Percentiles rank a stretch among this genome's conserved stretches.
Conservation (phyloP, 2,113 vertebrate species). For the Podarcis raffonei region DNA sequence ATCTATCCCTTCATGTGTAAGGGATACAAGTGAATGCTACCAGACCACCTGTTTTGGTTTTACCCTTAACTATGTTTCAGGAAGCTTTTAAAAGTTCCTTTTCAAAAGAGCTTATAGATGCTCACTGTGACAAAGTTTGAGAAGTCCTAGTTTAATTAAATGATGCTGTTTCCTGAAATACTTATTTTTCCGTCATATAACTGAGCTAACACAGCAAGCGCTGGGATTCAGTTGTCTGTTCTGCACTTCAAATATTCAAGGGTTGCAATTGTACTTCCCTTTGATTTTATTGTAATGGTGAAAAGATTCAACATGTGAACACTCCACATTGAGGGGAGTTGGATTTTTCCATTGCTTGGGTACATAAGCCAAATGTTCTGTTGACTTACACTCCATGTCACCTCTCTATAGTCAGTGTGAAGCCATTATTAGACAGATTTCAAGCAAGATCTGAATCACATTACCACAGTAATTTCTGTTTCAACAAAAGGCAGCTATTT, state of each 20-base stretch:
- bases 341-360: neutral
- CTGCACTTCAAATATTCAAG: constrained; percentile 27
- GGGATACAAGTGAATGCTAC: neutral
- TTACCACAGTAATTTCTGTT: constrained; percentile 19
- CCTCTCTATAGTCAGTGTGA: constrained; percentile 24
- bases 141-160: constrained; percentile 13
- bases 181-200: neutral
- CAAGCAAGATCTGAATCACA: constrained; percentile 12
- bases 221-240: neutral
- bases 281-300: constrained; percentile 15
- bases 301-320: constrained; percentile 23
- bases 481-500: constrained; percentile 17
- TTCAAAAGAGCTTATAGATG: neutral
- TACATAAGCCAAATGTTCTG: constrained; percentile 27
- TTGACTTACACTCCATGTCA: constrained; percentile 1
- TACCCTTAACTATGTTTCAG: constrained; percentile 1
- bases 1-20: neutral
- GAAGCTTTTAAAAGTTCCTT: neutral
- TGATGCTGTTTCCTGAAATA: neutral
- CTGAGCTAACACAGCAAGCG: neutral
- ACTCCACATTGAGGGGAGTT: neutral
- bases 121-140: constrained; percentile 16
- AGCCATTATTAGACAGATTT: neutral
- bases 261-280: neutral
- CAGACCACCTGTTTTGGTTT: neutral